These are phyloP conservation scores for Rhinichthys klamathensis DNA, from an alignment of 2,113 vertebrate genomes.

Conservation along the genomic window DNA sequence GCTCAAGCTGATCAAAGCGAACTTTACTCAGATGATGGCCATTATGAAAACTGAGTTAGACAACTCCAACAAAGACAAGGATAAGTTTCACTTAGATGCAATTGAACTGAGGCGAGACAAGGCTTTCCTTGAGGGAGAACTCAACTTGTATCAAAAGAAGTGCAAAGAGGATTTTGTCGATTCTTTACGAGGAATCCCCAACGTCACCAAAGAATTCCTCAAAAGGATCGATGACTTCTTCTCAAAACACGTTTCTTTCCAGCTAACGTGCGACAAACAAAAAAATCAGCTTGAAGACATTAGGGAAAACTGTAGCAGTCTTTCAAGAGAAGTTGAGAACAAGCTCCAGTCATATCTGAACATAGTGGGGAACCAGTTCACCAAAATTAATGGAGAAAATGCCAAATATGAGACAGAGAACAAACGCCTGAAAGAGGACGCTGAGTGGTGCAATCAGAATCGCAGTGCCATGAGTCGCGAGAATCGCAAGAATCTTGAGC, in stretches of 20 bases:
- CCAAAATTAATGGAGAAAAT: conserved; percentile 63
- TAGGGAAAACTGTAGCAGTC: conserved; percentile 67
- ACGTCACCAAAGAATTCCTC: conserved; percentile 71
- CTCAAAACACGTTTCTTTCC: conserved; percentile 66
- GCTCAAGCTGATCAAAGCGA: conserved; percentile 59
- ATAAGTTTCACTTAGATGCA: conserved; percentile 62
- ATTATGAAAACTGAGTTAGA: conserved; percentile 63
- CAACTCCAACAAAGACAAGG: conserved; percentile 58
- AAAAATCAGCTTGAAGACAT: conserved; percentile 67
- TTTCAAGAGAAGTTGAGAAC: conserved; percentile 70
- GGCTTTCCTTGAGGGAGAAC: conserved; percentile 55
- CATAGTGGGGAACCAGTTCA: conserved; percentile 61
- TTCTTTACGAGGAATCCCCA: conserved; percentile 67
- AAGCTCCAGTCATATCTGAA: conserved; percentile 70
- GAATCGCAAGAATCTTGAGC: conserved; percentile 57
- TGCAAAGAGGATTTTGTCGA: conserved; percentile 70
- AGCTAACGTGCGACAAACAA: conserved; percentile 73
- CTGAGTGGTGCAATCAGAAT: conserved; percentile 65
- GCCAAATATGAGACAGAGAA: conserved; percentile 68
- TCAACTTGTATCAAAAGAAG: conserved; percentile 55
- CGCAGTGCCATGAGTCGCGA: conserved; percentile 56
- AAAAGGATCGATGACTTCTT: conserved; percentile 72
- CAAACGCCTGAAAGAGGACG: conserved; percentile 56
- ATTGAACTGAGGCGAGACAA: conserved; percentile 70
- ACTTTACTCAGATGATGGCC: conserved; percentile 68